Evolutionary conservation across 2,797 vertebrate genomes (phyloP), one percentile per base, ranked within the genome.

Genomic region (Erithacus rubecula): DNA sequence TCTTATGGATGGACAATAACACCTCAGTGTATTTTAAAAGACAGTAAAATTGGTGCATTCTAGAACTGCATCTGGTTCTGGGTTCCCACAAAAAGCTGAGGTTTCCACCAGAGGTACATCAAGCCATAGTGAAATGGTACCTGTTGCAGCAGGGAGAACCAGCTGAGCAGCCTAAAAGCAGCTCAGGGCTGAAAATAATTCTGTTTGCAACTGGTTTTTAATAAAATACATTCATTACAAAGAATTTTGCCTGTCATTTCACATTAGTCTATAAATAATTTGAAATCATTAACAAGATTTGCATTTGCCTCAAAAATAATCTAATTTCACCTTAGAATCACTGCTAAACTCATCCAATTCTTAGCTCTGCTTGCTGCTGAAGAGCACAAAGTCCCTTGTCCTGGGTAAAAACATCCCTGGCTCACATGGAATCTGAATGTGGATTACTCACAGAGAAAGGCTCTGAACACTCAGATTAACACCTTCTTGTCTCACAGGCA

Each of bases 401-500:
- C 64, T 76, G 41, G 52, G 29, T 86, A 89, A 87, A 93, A 20
- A 52, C 71, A 74, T 53, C 30, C 80, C 37, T 9, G 26, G 53
- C 53, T 88, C 75, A 27, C 84, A 82, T 67, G 64, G 94, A 94
- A 86, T 83, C 83, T 81, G 94, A 84, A 91, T 88, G 86, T 56
- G 71, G 95, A 97, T 96, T 95, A 71, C 89, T 95, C 95, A 78
- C 17, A 81, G 83, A 96, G 82, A 64, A 92, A 95, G 92, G 82
- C 67, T 41, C 68, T 93, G 93, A 96, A 71, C 47, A 60, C 75
- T 68, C 75, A 77, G 67, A 94, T 96, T 94, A 97, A 94, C 95
- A 90, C 88, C 93, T 92, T 96, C 95, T 96, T 95, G 93, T 97
- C 97, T 94, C 97, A 93, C 85, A 88, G 95, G 96, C 96, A 97